Evolutionary conservation across 1,140 invertebrate genomes (phyloP).

Genomic region (Caenorhabditis latens): DNA sequence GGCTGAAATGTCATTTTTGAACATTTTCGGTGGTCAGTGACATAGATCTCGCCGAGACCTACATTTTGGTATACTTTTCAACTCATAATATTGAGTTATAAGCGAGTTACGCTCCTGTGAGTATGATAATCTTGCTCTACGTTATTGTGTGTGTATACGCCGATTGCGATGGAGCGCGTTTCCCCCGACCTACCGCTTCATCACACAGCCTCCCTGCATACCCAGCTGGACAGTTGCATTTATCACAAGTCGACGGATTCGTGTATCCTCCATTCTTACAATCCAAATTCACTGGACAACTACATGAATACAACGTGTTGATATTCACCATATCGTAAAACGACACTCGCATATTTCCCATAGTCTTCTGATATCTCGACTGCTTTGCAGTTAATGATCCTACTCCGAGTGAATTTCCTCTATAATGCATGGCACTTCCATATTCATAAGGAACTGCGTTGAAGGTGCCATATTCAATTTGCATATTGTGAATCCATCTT

Average conservation of each 20-base stretch:
- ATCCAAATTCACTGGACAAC: not conserved
- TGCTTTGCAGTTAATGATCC: not conserved
- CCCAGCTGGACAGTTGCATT: constrained; percentile 12
- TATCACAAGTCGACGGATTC: not conserved
- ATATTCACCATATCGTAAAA: constrained; percentile 20
- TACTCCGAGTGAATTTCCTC: not conserved
- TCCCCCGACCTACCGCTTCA: no score
- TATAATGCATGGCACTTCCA: not conserved
- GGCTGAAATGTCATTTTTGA: no score
- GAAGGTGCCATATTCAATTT: not conserved
- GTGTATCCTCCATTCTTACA: constrained; percentile 33
- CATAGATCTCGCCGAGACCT: no score
- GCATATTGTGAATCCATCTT: not conserved
- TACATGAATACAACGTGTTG: not conserved
- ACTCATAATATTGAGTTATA: no score
- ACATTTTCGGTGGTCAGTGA: no score
- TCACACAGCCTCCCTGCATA: constrained; percentile 1
- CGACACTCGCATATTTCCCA: not conserved
- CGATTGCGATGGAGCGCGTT: no score
- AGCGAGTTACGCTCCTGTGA: no score
- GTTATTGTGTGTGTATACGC: no score
- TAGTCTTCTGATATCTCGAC: not conserved
- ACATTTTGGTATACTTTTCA: no score
- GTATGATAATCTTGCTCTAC: no score
- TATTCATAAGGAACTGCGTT: not conserved